Evolutionary conservation across 1,140 invertebrate species (phyloP).

Genomic region (Drosophila auraria): DNA sequence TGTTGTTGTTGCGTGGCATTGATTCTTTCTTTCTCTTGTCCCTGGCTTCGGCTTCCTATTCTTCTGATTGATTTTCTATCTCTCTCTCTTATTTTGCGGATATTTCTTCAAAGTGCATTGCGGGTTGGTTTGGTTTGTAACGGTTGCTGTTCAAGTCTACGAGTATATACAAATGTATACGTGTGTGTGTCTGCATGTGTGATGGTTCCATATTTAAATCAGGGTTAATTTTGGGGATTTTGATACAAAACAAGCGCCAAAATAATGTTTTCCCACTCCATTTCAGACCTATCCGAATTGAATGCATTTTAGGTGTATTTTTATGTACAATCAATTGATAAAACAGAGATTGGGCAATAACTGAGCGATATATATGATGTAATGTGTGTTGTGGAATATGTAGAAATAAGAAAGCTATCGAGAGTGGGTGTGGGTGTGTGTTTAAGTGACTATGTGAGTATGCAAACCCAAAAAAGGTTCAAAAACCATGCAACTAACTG

Average conservation of each 20-base stretch:
- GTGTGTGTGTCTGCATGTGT: constrained; percentile 34
- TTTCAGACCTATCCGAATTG: constrained; percentile 13
- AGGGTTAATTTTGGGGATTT: constrained; percentile 19
- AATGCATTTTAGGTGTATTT: not conserved
- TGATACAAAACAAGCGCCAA: constrained; percentile 38
- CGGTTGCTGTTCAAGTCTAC: constrained; percentile 17
- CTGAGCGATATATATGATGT: constrained; percentile 3
- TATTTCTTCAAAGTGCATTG: constrained; percentile 28
- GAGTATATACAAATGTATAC: constrained; percentile 48
- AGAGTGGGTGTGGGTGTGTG: constrained; percentile 14
- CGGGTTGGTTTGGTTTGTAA: constrained; percentile 7
- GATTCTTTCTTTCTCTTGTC: not conserved
- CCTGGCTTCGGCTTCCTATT: not conserved
- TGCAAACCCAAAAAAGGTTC: constrained; percentile 17
- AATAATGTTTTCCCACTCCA: constrained; percentile 16
- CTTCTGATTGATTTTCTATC: constrained; percentile 7
- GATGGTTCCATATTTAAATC: constrained; percentile 9
- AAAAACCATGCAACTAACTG: constrained; percentile 5
- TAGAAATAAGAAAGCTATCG: constrained; percentile 20
- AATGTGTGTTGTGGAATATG: constrained; percentile 5
- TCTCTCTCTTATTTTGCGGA: not conserved
- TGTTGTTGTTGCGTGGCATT: constrained; percentile 13
- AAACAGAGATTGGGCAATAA: not conserved
- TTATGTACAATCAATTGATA: not conserved
- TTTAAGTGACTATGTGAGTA: constrained; percentile 27